Conservation (phyloP, 1,140 invertebrate species). For the Sitophilus oryzae region DNA sequence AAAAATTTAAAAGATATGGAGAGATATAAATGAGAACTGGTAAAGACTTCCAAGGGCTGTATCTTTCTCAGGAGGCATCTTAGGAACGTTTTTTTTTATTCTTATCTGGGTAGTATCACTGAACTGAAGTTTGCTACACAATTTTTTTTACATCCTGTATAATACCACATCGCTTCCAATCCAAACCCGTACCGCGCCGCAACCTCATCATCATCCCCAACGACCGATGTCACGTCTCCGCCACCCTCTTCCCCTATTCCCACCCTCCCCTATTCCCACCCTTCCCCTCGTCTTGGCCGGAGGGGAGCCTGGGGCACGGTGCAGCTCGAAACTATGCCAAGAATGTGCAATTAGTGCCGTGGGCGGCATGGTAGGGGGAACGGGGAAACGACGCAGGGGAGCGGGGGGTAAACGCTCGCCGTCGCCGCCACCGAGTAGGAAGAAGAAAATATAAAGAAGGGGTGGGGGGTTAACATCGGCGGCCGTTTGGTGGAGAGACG, state of each 20-base stretch:
- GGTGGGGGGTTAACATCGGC: constrained; percentile 45
- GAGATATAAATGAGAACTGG: no score
- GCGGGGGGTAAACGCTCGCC: constrained; percentile 38
- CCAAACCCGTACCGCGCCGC: no score
- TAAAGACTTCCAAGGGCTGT: no score
- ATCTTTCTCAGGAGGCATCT: no score
- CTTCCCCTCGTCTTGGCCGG: constrained; percentile 11
- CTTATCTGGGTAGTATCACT: no score
- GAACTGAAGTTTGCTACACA: no score
- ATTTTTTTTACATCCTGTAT: no score
- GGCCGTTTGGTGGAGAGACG: constrained; percentile 18
- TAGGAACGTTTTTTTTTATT: no score
- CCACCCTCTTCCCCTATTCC: not conserved
- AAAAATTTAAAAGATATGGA: no score
- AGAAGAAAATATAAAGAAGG: constrained; percentile 63
- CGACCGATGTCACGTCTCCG: not conserved
- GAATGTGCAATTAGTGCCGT: constrained; percentile 82
- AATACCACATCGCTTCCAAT: no score
- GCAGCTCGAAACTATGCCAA: constrained; percentile 74
- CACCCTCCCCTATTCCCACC: not conserved
- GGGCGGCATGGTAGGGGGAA: no score
- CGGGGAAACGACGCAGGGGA: no score
- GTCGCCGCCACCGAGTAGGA: constrained; percentile 23
- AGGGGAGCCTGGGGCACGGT: constrained; percentile 47
- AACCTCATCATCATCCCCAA: not conserved